A percentile compares a stretch with the other conserved stretches of the same genome.
These are phyloP conservation scores for Drosophila subsilvestris DNA, from an alignment of 2,888 invertebrate genomes.

Conservation along the genomic window DNA sequence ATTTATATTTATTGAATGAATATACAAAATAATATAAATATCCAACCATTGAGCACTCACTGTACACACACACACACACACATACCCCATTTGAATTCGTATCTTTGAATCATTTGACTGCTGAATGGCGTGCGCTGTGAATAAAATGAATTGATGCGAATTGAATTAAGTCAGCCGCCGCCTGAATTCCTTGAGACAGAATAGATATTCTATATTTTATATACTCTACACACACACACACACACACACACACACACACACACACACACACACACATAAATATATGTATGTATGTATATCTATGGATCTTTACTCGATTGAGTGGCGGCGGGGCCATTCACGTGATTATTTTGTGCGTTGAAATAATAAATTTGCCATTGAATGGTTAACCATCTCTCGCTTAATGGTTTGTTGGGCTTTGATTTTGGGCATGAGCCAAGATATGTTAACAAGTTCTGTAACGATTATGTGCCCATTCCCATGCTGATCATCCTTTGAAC, in stretches of 20 bases:
- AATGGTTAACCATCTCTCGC: neutral
- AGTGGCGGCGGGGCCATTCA: neutral
- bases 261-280: too few species aligned
- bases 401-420: neutral
- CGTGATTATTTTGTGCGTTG: neutral
- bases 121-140: slow-evolving; percentile 46
- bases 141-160: slow-evolving; percentile 67
- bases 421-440: neutral
- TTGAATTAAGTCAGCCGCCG: slow-evolving; percentile 62
- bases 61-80: neutral
- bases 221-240: too few species aligned
- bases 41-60: neutral
- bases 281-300: neutral
- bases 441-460: too few species aligned
- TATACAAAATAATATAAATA: slow-evolving; percentile 6
- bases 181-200: slow-evolving; percentile 5
- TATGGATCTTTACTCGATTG: neutral
- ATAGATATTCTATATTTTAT: neutral
- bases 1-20: too few species aligned
- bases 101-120: neutral
- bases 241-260: too few species aligned
- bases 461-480: too few species aligned
- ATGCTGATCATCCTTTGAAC: too few species aligned
- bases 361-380: neutral
- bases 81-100: neutral